A percentile compares a stretch with the other conserved stretches of the same genome.
Evolutionary conservation across 2,113 vertebrate species (phyloP).

Genomic region (Ploceus nigricollis): DNA sequence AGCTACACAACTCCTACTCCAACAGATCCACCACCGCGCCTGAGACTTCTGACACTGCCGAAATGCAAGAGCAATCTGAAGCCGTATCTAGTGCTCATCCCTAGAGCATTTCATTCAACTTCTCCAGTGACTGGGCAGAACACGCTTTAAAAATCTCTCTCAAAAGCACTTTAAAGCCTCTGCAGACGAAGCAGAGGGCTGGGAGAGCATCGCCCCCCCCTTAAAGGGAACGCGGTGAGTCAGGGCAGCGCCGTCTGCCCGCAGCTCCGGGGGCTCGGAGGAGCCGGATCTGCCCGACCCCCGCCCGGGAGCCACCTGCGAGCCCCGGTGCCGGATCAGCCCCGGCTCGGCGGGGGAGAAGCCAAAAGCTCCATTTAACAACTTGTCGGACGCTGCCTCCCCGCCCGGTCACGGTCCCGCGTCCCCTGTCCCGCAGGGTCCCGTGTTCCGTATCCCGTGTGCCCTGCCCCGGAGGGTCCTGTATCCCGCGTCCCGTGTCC

Average conservation of each 20-base stretch:
- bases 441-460: too few relatives aligned
- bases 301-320: not conserved
- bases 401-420: not conserved
- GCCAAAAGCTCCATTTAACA: not conserved
- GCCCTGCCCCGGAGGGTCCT: not conserved
- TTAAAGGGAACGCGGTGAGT: fast-evolving
- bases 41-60: not conserved
- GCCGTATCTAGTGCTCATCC: fast-evolving
- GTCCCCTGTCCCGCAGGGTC: too few relatives aligned
- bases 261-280: not conserved
- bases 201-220: not conserved
- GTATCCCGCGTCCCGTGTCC: not conserved
- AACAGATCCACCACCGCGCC: not conserved
- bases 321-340: not conserved
- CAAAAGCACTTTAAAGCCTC: not conserved
- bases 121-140: not conserved
- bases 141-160: not conserved
- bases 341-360: not conserved
- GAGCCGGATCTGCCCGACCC: not conserved
- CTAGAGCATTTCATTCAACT: not conserved
- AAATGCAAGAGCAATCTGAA: not conserved
- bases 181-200: fast-evolving
- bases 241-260: not conserved
- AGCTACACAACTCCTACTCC: not conserved
- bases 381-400: not conserved